Base-by-base conservation (phyloP, 2,797 vertebrate species). In the Myotis pilosus region DNA sequence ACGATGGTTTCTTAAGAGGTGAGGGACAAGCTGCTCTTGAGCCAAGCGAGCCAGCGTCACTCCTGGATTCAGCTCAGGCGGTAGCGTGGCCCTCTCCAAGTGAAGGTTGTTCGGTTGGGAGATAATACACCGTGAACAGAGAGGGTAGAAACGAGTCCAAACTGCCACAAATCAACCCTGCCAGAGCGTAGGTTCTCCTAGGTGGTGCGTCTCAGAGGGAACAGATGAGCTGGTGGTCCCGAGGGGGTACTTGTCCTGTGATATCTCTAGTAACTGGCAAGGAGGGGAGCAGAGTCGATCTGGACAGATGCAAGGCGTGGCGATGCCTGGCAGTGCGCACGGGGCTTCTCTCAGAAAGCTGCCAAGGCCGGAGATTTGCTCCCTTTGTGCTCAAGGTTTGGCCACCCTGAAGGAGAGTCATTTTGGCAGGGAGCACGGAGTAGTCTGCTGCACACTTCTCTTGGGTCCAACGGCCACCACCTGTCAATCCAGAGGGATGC, bases 401-500 rank as follows among this genome's bases (percentile, higher is more conserved):
- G 79, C 55, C 53, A 30, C 60, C 36, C 86, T 44, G 69, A 66
- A 95, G 89, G 28, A 93, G 47, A 68, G 75, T 76, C 38, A n/a
- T 49, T 89, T 83, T 82, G 84, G 49, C 72, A 87, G 25, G 69
- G 36, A 49, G 4, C 55, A 60, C 51, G 25, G 5, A 38, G 60
- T 33, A 53, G 49, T 89, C 51, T 60, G 12, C 51, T 82, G 62
- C 41, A 68, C 22, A 57, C 75, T 86, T 83, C 86, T 94, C 88
- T 64, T 64, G 64, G 23, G 60, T 94, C 22, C 82, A 90, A 17
- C 55, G 55, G 47, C 53, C 15, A 84, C 44, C 0, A 5, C 88
- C 68, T 95, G 87, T 99, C 98, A 99, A 96, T 99, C 98, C 98
- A 99, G 98, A 95, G 99, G 98, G 89, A 99, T 99, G 28, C 98